These are phyloP conservation scores for Podargus strigoides DNA, from an alignment of 2,797 vertebrate species.

Conservation along the genomic window DNA sequence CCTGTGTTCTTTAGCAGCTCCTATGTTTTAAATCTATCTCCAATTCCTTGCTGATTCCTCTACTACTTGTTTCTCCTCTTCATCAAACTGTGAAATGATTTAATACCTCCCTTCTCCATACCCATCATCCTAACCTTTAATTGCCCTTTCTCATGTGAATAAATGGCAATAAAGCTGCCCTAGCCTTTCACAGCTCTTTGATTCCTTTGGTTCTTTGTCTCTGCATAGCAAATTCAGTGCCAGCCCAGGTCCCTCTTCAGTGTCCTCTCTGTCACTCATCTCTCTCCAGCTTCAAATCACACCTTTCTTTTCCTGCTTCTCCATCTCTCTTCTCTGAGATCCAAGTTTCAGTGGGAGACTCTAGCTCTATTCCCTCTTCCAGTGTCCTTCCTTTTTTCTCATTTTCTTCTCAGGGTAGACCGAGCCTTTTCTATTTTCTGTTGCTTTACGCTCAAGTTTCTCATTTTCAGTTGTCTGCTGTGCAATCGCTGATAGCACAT, in stretches of 20 bases:
- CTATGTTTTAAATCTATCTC: background rate
- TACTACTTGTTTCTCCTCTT: background rate
- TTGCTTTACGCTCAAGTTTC: background rate
- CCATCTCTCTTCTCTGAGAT: background rate
- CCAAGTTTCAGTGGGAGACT: background rate
- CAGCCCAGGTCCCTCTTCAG: background rate
- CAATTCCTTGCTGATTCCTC: background rate
- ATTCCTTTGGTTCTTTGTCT: background rate
- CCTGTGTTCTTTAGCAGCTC: background rate
- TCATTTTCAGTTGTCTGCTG: background rate
- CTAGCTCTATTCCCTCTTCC: background rate
- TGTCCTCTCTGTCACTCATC: background rate
- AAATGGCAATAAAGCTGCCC: background rate
- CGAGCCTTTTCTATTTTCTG: background rate
- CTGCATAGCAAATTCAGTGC: background rate
- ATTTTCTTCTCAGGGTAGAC: background rate
- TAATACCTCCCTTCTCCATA: background rate
- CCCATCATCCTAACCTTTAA: background rate
- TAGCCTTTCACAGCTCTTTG: background rate
- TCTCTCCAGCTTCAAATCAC: background rate
- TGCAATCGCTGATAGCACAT: background rate
- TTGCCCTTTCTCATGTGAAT: background rate
- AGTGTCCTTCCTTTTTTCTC: background rate
- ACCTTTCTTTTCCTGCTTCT: background rate
- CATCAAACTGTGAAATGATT: background rate